Base-by-base conservation (phyloP, 2,888 invertebrate genomes). In the Monoplex corrugatus region DNA sequence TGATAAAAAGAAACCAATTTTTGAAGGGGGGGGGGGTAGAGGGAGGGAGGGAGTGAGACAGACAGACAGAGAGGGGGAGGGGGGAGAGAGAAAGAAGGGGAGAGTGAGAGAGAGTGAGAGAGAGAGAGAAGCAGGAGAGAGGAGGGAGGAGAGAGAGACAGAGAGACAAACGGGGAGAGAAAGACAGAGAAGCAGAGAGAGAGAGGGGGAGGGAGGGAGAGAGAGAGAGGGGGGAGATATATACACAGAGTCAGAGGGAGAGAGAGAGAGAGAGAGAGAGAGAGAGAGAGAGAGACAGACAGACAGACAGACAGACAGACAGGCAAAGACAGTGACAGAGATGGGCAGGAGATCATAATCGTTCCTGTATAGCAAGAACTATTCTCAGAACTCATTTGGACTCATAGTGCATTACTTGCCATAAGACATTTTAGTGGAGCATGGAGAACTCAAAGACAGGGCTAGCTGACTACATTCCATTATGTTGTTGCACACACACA, bases 51-150 rank as follows among this genome's bases (percentile, higher is more conserved):
- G 75, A 38, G 75, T 8, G 72, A 72, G 72, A 72, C 16, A 72
- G 72, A 72, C 35, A 40, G 2, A 75, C 35, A 75, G 75, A 75
- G 75, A 75, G 6, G 57, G 63, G 82, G 78, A 57, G 82, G 35
- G 63, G 63, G 40, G 63, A 87, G 82, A 87, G 38, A 40, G 38
- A 83, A 82, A 82, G 38, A 40, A 43, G 82, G 80, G 57, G 40
- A 45, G 57, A 82, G 87, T 38, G 75, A 82, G 80, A 80, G 57
- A 57, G 44, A 57, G 38, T 35, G 63, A 40, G 80, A 75, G 40
- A 57, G 38, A 35, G 50, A 63, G 10, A 38, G 43, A 35, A 57
- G 40, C 35, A 45, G 40, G 82, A 57, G 38, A 38, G 68, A 43
- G 45, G 44, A 32, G n/a, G 44, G 57, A 23, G 35, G 44, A 38